Evolutionary conservation across 2,797 vertebrate genomes (phyloP), one percentile per base, ranked within the genome.

Genomic region (Tragelaphus eurycerus): DNA sequence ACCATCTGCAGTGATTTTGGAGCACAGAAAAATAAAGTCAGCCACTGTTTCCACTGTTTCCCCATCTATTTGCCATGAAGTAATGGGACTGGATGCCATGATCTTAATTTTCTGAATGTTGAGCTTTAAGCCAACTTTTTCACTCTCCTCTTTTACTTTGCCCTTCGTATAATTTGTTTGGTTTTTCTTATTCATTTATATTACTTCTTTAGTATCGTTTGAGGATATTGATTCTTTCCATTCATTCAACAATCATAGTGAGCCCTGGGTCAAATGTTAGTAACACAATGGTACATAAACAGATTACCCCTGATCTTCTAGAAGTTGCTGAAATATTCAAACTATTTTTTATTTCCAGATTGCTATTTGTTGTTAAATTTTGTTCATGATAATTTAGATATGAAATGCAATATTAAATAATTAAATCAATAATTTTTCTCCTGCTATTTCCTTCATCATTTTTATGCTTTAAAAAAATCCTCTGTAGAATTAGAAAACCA

Each of bases 321-420:
- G 57, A 93, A 93, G 55, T 50, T 87, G 57, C 25, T 23, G 13
- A 88, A 57, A 88, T 60, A 93, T 16, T 50, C 14, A 82, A 90
- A 79, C 60, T 67, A 55, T 48, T 78, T 94, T 91, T 88, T 84
- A 93, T 86, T 89, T 95, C 52, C 7, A 89, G 34, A 76, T 85
- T 94, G 27, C 27, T 79, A 86, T 64, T 92, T 92, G 27, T 86
- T 38, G 86, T 96, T 89, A 81, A 60, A 54, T 76, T 85, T 46
- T 95, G 27, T 46, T 97, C 54, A 78, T 78, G 67, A 76, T 92
- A 13, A 95, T 60, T 93, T 94, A 82, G 7, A 76, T 43, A 46
- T 48, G 60, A n/a, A 82, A 86, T 55, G 6, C n/a, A 78, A 55
- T 89, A 46, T 90, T 90, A 62, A 38, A 67, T 38, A 89, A 88